A percentile compares a stretch with the other conserved stretches of the same genome.
Conservation (phyloP, 2,797 vertebrate species). For the Microctenopoma steveboyesi region DNA sequence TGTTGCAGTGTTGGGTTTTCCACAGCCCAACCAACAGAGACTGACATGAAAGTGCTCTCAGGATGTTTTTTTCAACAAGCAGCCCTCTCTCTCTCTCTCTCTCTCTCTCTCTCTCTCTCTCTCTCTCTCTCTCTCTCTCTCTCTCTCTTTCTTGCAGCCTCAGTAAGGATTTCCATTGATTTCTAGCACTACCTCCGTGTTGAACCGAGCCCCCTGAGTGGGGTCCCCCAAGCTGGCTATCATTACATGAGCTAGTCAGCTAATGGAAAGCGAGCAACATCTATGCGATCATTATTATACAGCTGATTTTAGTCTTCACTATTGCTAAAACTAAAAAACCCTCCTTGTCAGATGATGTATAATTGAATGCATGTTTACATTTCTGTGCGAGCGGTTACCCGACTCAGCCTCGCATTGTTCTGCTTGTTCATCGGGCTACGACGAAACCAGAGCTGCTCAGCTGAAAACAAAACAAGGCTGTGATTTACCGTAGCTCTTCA, state of each 20-base stretch:
- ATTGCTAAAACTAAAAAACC: background rate
- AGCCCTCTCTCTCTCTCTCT: background rate
- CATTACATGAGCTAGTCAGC: conserved; percentile 28
- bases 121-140: background rate
- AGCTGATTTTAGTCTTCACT: background rate
- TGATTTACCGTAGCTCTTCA: background rate
- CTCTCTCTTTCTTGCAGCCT: conserved; percentile 1
- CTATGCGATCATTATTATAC: background rate
- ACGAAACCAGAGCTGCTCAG: conserved; percentile 4
- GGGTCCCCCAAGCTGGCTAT: conserved; percentile 7
- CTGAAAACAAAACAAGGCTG: background rate
- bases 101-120: too few species aligned
- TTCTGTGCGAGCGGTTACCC: background rate
- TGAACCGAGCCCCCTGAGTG: conserved; percentile 12
- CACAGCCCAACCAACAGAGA: conserved; percentile 51
- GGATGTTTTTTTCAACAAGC: conserved; percentile 73
- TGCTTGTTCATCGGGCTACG: conserved; percentile 2
- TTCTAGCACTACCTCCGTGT: conserved; percentile 18
- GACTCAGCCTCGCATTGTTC: background rate
- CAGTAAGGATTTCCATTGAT: conserved; percentile 50
- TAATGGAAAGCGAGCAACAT: background rate
- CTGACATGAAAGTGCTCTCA: conserved; percentile 66
- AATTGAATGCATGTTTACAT: background rate
- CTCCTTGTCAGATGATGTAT: background rate
- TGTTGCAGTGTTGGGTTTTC: conserved; percentile 61